Conservation (phyloP, 2,797 vertebrate species). For the Thalassophryne amazonica region DNA sequence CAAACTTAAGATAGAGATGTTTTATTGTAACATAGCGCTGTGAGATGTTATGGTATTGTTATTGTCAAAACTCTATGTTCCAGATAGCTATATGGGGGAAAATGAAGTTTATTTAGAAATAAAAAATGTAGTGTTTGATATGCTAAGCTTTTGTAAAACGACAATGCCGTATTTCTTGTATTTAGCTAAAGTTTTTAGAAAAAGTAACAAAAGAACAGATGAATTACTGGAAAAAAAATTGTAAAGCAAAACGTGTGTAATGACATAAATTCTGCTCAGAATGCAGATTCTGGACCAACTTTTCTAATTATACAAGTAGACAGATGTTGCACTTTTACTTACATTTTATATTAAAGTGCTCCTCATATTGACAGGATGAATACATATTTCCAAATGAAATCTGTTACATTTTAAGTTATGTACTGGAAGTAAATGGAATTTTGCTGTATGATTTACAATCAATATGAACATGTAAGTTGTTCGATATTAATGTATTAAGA, state of each 20-base stretch:
- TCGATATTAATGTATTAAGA: conserved; percentile 84
- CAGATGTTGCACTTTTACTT: conserved; percentile 85
- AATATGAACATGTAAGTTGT: conserved; percentile 75
- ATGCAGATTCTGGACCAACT: conserved; percentile 84
- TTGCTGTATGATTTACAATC: conserved; percentile 80
- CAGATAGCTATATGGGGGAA: conserved; percentile 80
- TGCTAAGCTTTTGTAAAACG: conserved; percentile 92
- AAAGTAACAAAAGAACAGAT: conserved; percentile 65
- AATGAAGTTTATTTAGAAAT: conserved; percentile 88
- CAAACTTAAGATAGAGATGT: conserved; percentile 86
- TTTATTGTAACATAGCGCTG: conserved; percentile 95
- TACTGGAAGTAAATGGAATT: conserved; percentile 76
- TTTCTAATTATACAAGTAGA: conserved; percentile 71
- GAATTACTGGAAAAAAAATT: conserved; percentile 48
- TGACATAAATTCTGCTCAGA: conserved; percentile 72
- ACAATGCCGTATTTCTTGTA: conserved; percentile 82
- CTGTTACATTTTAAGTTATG: conserved; percentile 90
- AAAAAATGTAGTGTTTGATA: conserved; percentile 85
- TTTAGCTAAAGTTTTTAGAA: conserved; percentile 80
- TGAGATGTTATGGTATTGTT: conserved; percentile 87
- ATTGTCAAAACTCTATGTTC: conserved; percentile 88
- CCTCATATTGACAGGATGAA: conserved; percentile 70
- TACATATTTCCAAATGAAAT: conserved; percentile 79
- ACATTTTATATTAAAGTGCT: conserved; percentile 78
- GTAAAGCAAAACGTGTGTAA: conserved; percentile 61